Evolutionary conservation across 2,113 vertebrate species (phyloP).

Genomic region (Leucopsar rothschildi): DNA sequence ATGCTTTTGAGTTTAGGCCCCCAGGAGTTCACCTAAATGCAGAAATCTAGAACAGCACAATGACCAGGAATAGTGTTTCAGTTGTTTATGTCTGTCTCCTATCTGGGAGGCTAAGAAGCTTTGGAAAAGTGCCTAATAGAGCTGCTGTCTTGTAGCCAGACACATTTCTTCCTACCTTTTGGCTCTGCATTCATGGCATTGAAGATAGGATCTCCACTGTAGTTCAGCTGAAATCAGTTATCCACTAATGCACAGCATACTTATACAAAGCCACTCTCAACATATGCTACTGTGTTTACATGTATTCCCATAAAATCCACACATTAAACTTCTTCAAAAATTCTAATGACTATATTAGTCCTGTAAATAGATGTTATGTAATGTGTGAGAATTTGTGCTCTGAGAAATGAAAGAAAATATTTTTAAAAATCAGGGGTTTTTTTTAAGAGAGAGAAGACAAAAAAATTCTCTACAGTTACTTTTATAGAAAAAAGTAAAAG

Average conservation of each 20-base stretch:
- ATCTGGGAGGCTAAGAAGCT: not conserved
- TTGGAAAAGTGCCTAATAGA: not conserved
- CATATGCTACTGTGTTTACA: not conserved
- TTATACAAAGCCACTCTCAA: not conserved
- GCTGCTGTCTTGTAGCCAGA: not conserved
- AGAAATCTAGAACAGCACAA: not conserved
- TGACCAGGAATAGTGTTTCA: not conserved
- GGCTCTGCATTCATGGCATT: not conserved
- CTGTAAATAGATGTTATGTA: not conserved
- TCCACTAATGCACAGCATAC: not conserved
- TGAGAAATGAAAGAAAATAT: not conserved
- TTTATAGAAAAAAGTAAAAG: not conserved
- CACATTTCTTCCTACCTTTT: not conserved
- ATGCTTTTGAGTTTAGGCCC: not conserved
- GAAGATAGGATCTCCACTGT: not conserved
- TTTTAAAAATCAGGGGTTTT: not conserved
- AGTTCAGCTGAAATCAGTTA: not conserved
- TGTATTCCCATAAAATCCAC: not conserved
- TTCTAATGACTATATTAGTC: not conserved
- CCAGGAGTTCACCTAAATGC: not conserved
- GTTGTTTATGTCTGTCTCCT: not conserved
- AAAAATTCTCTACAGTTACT: accelerated
- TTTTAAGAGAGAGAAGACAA: not conserved
- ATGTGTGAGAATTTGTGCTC: not conserved
- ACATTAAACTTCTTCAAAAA: not conserved